Percentiles rank a stretch among this genome's conserved stretches.
Evolutionary conservation across 2,888 invertebrate genomes (phyloP).

Genomic region (Laothoe populi): DNA sequence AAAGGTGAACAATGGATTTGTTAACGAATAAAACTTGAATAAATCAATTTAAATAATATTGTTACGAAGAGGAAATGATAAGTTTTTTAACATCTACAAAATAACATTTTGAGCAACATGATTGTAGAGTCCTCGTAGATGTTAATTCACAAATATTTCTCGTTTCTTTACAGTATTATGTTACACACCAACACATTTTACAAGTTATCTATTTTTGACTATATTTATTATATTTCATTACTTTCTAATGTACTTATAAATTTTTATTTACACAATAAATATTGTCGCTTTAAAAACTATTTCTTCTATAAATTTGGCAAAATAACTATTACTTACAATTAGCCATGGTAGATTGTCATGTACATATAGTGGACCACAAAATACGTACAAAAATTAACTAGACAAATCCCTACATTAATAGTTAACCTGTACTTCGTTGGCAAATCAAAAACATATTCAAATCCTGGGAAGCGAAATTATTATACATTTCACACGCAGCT

Average conservation of each 20-base stretch:
- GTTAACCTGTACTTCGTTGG: conserved; percentile 44
- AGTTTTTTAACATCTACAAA: conserved; percentile 4
- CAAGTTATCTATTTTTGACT: neutral
- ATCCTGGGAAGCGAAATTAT: conserved; percentile 38
- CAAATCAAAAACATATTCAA: conserved; percentile 41
- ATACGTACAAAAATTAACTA: conserved; percentile 41
- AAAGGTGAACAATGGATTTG: too few species aligned
- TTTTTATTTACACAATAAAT: conserved; percentile 42
- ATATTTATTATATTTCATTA: conserved; percentile 7
- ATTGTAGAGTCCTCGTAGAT: neutral
- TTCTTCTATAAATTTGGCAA: conserved; percentile 41
- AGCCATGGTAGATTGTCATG: conserved; percentile 19
- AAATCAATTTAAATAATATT: neutral
- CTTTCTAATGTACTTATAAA: neutral
- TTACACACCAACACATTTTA: conserved; percentile 10
- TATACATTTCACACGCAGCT: conserved; percentile 89
- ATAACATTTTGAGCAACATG: conserved; percentile 16
- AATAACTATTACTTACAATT: conserved; percentile 30
- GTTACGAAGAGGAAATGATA: neutral
- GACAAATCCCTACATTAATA: conserved; percentile 41
- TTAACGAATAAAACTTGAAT: too few species aligned
- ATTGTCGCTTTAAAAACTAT: conserved; percentile 40
- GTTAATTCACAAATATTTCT: neutral
- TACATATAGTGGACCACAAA: conserved; percentile 41
- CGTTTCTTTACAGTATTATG: neutral